Evolutionary conservation across 2,888 invertebrate species (phyloP).

Genomic region (Ectemnius lituratus): DNA sequence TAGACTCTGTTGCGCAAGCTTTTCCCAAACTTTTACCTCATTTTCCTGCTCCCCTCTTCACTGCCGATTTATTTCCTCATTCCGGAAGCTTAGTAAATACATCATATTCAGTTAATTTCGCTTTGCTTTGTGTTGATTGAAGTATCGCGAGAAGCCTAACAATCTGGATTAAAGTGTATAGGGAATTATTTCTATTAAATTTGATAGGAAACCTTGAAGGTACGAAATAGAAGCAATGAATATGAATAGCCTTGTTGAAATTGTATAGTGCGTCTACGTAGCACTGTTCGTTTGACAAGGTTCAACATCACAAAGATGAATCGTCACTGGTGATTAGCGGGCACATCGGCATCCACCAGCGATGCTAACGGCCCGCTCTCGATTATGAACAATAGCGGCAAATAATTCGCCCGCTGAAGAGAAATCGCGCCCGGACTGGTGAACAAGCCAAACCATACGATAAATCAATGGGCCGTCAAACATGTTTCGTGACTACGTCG

Average conservation of each 20-base stretch:
- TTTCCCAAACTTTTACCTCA: not conserved
- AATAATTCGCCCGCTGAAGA: not conserved
- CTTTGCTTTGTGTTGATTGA: too few relatives aligned
- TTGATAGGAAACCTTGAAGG: too few relatives aligned
- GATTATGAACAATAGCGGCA: not conserved
- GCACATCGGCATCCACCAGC: not conserved
- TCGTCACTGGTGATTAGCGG: not conserved
- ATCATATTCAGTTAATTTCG: too few relatives aligned
- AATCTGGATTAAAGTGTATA: too few relatives aligned
- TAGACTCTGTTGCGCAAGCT: slow-evolving; percentile 1
- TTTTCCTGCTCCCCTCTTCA: not conserved
- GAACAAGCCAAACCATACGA: not conserved
- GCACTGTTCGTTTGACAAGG: not conserved
- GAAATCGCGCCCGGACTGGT: not conserved
- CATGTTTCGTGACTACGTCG: slow-evolving; percentile 1
- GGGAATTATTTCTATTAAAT: too few relatives aligned
- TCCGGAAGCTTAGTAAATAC: too few relatives aligned
- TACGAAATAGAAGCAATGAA: too few relatives aligned
- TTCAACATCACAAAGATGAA: not conserved
- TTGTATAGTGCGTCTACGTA: too few relatives aligned
- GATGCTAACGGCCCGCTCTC: slow-evolving; percentile 1
- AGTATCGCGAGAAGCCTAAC: too few relatives aligned
- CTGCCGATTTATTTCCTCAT: too few relatives aligned
- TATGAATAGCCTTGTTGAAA: too few relatives aligned
- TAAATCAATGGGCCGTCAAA: slow-evolving; percentile 8